Percentiles rank a stretch among this genome's conserved stretches.
Conservation (phyloP, 2,797 vertebrate species). For the Brotula barbata region DNA sequence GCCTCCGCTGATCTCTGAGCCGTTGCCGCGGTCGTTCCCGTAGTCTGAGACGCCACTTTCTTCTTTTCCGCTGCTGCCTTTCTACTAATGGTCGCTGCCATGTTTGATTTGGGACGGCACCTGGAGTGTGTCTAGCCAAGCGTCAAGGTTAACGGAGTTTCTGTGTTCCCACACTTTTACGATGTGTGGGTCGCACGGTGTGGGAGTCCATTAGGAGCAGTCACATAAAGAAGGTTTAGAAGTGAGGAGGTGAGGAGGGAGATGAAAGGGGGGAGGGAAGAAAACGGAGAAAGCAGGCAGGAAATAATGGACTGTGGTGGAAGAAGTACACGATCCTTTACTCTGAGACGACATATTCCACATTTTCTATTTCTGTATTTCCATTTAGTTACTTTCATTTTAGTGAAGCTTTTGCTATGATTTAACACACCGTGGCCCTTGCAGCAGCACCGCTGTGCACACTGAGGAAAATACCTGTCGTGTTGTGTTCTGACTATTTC, state of each 20-base stretch:
- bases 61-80: background rate
- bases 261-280: background rate
- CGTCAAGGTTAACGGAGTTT: constrained; percentile 23
- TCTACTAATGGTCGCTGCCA: constrained; percentile 10
- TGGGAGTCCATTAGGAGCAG: constrained; percentile 10
- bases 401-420: too few relatives aligned
- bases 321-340: background rate
- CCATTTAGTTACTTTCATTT: too few relatives aligned
- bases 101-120: constrained; percentile 34
- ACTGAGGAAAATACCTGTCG: too few relatives aligned
- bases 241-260: background rate
- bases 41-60: background rate
- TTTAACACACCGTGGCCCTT: too few relatives aligned
- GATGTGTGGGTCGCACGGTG: background rate
- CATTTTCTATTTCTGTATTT: too few relatives aligned
- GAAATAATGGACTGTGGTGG: background rate
- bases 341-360: too few relatives aligned
- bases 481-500: too few relatives aligned
- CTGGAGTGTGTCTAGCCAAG: constrained; percentile 9
- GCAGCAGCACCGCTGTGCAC: too few relatives aligned
- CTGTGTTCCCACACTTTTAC: constrained; percentile 12
- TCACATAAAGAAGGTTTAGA: background rate
- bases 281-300: background rate
- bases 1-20: constrained; percentile 9
- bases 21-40: background rate